A percentile compares a stretch with the other conserved stretches of the same genome.
These are phyloP conservation scores for Recurvirostra avosetta DNA, from an alignment of 2,113 vertebrate species.

Conservation along the genomic window DNA sequence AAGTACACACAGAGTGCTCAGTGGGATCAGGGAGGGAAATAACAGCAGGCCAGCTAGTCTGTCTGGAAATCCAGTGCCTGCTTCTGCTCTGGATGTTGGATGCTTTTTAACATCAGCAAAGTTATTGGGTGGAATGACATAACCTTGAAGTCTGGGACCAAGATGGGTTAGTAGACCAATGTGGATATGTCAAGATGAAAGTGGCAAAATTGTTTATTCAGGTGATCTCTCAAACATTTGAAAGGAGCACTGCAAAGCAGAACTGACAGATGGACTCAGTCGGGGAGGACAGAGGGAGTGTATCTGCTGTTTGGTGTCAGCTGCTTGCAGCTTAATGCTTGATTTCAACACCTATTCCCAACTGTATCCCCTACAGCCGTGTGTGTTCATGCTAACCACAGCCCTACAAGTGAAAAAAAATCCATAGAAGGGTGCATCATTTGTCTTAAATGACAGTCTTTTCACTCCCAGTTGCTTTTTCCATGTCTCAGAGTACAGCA, in stretches of 20 bases:
- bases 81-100: not conserved
- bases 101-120: not conserved
- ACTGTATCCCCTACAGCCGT: not conserved
- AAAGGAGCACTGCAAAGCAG: not conserved
- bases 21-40: not conserved
- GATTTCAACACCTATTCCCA: not conserved
- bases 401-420: not conserved
- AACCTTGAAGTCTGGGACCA: not conserved
- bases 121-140: not conserved
- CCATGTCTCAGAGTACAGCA: not conserved
- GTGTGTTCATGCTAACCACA: not conserved
- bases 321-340: not conserved
- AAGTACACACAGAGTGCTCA: not conserved
- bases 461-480: not conserved
- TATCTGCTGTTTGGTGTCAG: not conserved
- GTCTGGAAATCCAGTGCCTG: not conserved
- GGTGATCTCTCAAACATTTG: not conserved
- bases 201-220: not conserved
- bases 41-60: not conserved
- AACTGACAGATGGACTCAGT: not conserved
- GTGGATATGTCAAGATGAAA: not conserved
- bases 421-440: not conserved
- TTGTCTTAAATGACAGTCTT: not conserved
- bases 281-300: not conserved
- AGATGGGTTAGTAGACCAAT: not conserved